Evolutionary conservation across 2,797 vertebrate species (phyloP), one percentile per base, ranked within the genome.

Genomic region (Argyrosomus regius): DNA sequence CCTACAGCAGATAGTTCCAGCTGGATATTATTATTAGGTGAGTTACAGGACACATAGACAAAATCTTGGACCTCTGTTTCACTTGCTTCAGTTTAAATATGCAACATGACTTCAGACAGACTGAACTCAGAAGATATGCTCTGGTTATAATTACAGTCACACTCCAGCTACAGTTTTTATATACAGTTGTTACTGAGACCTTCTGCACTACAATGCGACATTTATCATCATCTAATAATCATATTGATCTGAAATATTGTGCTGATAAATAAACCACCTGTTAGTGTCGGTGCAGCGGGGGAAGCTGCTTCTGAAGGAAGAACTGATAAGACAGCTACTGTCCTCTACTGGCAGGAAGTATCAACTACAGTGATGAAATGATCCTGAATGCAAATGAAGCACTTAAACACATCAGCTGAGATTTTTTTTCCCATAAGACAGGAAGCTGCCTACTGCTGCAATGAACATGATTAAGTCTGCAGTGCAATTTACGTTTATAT

Each of bases 271-370:
- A 39, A 65, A 54, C 13, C 12, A 43, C 39, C 20, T 43, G n/a
- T 8, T 22, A 22, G 50, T 39, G 57, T 59, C 64, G 64, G 49
- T 4, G 54, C 48, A 28, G 59, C 49, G 28, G 52, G 2, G 35
- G 17, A 72, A 20, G 46, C 28, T 43, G 48, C 57, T 28, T 31
- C 6, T 45, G 16, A 57, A n/a, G 20, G 16, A 22, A 20, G 20
- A 46, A 41, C 18, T 67, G 31, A 76, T 78, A 48, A 75, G 78
- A 81, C 66, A 67, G 69, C 57, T 87, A 64, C 85, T 85, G 91
- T 43, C 88, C 88, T 89, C 92, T 91, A n/a, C 85, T 88, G 92
- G 91, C 70, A 31, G 43, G 31, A 83, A 81, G 58, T 63, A 41
- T 54, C 24, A 73, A 87, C 81, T 91, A 43, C 90, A 92, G 28